These are phyloP conservation scores for Apoda limacodes DNA, from an alignment of 2,888 invertebrate genomes.

Conservation along the genomic window DNA sequence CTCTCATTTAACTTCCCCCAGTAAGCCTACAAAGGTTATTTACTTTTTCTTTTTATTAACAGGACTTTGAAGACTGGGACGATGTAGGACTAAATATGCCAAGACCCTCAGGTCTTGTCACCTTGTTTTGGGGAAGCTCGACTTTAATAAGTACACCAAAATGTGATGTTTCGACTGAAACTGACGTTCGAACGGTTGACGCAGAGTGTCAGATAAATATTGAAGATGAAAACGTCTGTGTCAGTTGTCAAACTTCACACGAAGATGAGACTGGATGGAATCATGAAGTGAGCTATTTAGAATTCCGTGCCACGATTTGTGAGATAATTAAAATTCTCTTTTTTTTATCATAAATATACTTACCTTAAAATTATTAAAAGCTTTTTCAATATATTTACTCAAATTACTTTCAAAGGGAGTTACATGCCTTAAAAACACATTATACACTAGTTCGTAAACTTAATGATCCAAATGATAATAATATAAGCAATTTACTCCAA, in stretches of 20 bases:
- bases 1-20: constrained; percentile 1
- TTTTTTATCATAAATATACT: not conserved
- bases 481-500: too few species aligned
- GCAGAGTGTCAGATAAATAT: constrained; percentile 60
- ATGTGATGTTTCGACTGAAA: constrained; percentile 56
- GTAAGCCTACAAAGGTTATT: not conserved
- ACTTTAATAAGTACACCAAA: constrained; percentile 42
- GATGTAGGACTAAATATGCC: constrained; percentile 90
- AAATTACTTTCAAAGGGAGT: too few species aligned
- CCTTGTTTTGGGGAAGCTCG: constrained; percentile 72
- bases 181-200: constrained; percentile 34
- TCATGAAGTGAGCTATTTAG: constrained; percentile 41
- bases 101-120: constrained; percentile 80
- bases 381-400: too few species aligned
- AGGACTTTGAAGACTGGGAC: constrained; percentile 94
- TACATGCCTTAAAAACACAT: too few species aligned
- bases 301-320: not conserved
- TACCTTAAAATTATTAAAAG: too few species aligned
- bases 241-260: constrained; percentile 49
- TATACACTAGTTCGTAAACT: too few species aligned
- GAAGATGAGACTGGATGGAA: constrained; percentile 52
- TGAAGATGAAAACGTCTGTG: constrained; percentile 49
- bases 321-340: too few species aligned
- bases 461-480: too few species aligned
- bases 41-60: constrained; percentile 14